Conservation (phyloP, 1,140 invertebrate species). For the Saxidomus purpurata region DNA sequence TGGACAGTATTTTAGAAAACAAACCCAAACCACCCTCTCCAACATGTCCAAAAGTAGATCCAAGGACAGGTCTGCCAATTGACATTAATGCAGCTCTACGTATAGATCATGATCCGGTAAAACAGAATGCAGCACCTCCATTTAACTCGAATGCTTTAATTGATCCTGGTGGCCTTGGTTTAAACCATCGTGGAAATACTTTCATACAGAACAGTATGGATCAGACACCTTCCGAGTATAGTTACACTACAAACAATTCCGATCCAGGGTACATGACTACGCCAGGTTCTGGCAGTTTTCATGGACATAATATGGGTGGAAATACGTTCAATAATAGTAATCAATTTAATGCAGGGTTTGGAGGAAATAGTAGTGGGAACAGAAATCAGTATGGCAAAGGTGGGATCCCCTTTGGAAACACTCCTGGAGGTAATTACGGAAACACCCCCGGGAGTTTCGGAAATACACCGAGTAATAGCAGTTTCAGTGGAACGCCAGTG, state of each 20-base stretch:
- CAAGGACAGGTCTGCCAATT: slow-evolving; percentile 64
- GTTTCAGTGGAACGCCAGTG: slow-evolving; percentile 57
- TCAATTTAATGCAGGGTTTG: slow-evolving; percentile 27
- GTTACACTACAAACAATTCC: slow-evolving; percentile 35
- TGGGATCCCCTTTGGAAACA: not conserved
- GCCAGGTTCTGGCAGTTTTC: slow-evolving; percentile 41
- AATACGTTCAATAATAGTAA: slow-evolving; percentile 59
- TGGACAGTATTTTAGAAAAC: slow-evolving; percentile 89
- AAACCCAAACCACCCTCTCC: slow-evolving; percentile 81
- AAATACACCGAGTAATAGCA: slow-evolving; percentile 27
- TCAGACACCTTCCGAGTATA: slow-evolving; percentile 63
- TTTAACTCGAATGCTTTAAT: slow-evolving; percentile 7
- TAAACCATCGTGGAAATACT: not conserved
- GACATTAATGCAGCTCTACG: slow-evolving; percentile 46
- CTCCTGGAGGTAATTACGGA: slow-evolving; percentile 24
- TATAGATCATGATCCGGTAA: slow-evolving; percentile 58
- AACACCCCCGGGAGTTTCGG: slow-evolving; percentile 52
- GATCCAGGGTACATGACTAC: slow-evolving; percentile 47
- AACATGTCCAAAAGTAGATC: slow-evolving; percentile 70
- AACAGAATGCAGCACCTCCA: slow-evolving; percentile 13
- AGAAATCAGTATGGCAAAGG: slow-evolving; percentile 50
- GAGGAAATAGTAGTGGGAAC: slow-evolving; percentile 23
- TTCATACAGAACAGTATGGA: slow-evolving; percentile 40
- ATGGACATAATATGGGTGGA: slow-evolving; percentile 24
- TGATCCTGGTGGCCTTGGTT: slow-evolving; percentile 34